Evolutionary conservation across 1,140 invertebrate genomes (phyloP).

Genomic region (Pinna nobilis): DNA sequence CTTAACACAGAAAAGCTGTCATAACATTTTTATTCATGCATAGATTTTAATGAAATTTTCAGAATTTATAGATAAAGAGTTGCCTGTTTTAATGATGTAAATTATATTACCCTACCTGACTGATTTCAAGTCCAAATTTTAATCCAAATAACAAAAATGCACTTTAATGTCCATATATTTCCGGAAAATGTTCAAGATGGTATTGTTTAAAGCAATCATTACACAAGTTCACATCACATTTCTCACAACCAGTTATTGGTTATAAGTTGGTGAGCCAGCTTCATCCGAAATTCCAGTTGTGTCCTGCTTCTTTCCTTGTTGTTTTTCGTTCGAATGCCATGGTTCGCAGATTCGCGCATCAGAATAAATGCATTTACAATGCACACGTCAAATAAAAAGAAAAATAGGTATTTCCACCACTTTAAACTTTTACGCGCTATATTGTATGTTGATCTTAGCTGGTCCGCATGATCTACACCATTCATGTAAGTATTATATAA

Average conservation of each 20-base stretch:
- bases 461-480: constrained; percentile 26
- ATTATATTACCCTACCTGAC: no score
- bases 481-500: constrained; percentile 7
- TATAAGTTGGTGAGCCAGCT: constrained; percentile 17
- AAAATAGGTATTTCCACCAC: constrained; percentile 41
- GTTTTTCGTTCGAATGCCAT: neutral
- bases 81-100: constrained; percentile 4
- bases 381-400: constrained; percentile 2
- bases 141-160: neutral
- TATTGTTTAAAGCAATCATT: neutral
- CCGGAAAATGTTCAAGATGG: neutral
- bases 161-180: neutral
- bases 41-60: no score
- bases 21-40: no score
- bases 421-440: constrained; percentile 13
- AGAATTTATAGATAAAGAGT: constrained; percentile 2
- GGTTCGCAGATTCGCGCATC: constrained; percentile 17
- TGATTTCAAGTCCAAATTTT: no score
- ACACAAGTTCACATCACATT: constrained; percentile 4
- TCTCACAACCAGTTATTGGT: neutral
- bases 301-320: constrained; percentile 4
- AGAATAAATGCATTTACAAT: constrained; percentile 8
- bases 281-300: neutral
- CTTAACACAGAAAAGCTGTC: no score
- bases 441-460: constrained; percentile 16